Conservation (phyloP, 2,888 invertebrate species). For the Gibbula magus region DNA sequence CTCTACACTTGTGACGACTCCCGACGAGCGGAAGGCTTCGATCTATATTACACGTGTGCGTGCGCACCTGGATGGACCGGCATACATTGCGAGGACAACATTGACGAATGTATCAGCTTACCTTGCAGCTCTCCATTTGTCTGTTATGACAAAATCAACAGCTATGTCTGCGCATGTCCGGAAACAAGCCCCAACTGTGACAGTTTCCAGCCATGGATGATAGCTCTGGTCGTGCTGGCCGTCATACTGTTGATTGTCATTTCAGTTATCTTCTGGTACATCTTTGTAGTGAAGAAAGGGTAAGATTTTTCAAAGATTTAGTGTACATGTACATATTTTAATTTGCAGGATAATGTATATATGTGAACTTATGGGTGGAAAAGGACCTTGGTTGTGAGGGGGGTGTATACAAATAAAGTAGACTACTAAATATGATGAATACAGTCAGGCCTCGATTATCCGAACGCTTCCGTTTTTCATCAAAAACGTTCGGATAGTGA, state of each 20-base stretch:
- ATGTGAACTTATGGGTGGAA: no score
- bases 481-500: no score
- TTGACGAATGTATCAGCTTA: conserved; percentile 32
- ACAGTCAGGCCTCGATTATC: no score
- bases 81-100: conserved; percentile 26
- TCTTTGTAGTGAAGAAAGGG: conserved; percentile 17
- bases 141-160: conserved; percentile 31
- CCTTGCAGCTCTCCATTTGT: conserved; percentile 35
- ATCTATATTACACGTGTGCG: conserved; percentile 28
- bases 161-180: conserved; percentile 35
- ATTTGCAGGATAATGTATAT: no score
- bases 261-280: background rate
- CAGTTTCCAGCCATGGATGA: conserved; percentile 38
- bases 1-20: conserved; percentile 31
- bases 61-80: conserved; percentile 32
- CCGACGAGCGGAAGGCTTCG: conserved; percentile 28
- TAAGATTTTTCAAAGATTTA: background rate
- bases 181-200: conserved; percentile 35
- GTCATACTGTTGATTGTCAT: background rate
- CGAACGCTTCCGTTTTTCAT: no score
- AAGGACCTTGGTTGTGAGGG: no score
- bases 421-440: no score
- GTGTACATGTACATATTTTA: no score
- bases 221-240: conserved; percentile 30
- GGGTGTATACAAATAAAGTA: no score